Base-by-base conservation (phyloP, 2,888 invertebrate genomes). In the Microctonus hyperodae region DNA sequence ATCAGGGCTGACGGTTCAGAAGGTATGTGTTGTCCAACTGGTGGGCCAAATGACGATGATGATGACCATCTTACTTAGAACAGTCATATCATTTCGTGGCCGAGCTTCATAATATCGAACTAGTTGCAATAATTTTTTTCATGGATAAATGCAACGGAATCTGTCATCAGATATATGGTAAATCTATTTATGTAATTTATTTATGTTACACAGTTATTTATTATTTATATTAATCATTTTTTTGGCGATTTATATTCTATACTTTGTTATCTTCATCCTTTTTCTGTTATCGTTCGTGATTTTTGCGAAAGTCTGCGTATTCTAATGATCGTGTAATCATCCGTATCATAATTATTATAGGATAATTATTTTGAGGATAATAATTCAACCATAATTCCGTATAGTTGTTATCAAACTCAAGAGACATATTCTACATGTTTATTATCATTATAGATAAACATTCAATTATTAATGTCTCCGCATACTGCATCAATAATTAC, bases 1-100 rank as follows among this genome's bases (percentile, higher is more conserved):
- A 94, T 94, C 76, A 88, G 91, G 73, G 89, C 91, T 64, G 95
- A 95, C 75, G 95, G 95, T 11, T 88, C 90, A 28, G 95, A 95
- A 84, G 90, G 92, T 0, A 87, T 93, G 73, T 95, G 95, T 82
- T 95, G 92, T 86, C 90, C 91, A 2, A 90, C 90, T 53, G 88
- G 88, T 0, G 88, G 89, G 56, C 83, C 85, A 44, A 86, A 86
- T 71, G 88, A 88, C 60, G 81, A 81, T 63, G 81, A 81, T 63
- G 84, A 85, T 61, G 83, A 84, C 62, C 79, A 83, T 76, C 71
- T 82, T 61, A 72, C 70, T 66, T 72, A 73, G 70, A 73, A 69
- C 59, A 67, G 67, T 53, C n/a, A n/a, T n/a, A n/a, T n/a, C n/a
- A 55, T 67, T 31, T 55, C 22, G 59, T 62, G 48, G 62, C 66